phyloP scores from a whole-genome alignment of 2,888 invertebrate genomes.

The Psylliodes chrysocephalus region DNA sequence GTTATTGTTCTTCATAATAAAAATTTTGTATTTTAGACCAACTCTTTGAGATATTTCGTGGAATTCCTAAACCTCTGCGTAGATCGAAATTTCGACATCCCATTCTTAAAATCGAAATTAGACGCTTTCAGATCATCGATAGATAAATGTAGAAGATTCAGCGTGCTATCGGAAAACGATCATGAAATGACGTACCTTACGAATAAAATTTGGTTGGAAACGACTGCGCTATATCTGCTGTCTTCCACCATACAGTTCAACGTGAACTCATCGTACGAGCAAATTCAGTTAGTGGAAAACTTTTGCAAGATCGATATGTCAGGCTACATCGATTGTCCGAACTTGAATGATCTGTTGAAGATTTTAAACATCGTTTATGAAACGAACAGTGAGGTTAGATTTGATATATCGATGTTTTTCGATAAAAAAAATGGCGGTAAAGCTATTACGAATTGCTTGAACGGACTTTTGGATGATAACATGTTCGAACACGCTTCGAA shows the following conservation, averaged over 20 bases:
- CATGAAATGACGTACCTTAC: conserved; percentile 65
- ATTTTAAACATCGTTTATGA: conserved; percentile 49
- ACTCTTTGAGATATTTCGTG: conserved; percentile 66
- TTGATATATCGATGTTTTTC: conserved; percentile 65
- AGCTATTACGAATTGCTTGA: conserved; percentile 68
- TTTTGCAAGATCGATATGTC: conserved; percentile 70
- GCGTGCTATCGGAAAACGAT: conserved; percentile 54
- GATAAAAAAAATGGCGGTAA: conserved; percentile 57
- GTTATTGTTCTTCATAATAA: too few relatives aligned
- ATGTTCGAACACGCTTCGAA: conserved; percentile 70
- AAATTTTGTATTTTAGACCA: conserved; percentile 67
- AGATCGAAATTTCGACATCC: conserved; percentile 56
- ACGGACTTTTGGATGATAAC: conserved; percentile 65
- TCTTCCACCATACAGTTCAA: conserved; percentile 70
- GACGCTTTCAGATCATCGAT: conserved; percentile 59
- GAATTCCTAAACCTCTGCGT: conserved; percentile 58
- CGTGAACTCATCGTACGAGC: conserved; percentile 72
- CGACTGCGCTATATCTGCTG: conserved; percentile 70
- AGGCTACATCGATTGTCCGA: conserved; percentile 66
- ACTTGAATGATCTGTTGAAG: conserved; percentile 61
- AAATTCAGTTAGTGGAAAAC: conserved; percentile 71
- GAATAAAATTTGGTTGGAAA: conserved; percentile 69
- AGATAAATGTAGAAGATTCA: conserved; percentile 53
- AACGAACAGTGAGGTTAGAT: conserved; percentile 61
- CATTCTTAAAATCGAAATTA: conserved; percentile 55